phyloP scores from a whole-genome alignment of 2,797 vertebrate genomes.

The Megalops cyprinoides region DNA sequence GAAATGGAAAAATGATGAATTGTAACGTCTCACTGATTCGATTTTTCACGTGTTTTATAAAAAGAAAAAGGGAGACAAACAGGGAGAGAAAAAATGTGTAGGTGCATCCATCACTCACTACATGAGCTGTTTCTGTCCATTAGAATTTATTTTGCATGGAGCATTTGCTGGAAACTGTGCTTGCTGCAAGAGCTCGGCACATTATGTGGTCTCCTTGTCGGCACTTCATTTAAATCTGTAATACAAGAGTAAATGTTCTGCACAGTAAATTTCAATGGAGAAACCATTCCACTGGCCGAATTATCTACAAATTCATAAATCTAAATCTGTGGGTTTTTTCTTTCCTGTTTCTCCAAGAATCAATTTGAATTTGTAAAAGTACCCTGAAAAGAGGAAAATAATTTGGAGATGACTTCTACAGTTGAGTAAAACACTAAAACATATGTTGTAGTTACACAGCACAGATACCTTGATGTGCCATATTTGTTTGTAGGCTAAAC shows the following conservation, averaged over 20 bases:
- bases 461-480: slow-evolving; percentile 33
- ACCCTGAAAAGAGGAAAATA: slow-evolving; percentile 24
- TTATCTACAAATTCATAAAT: not conserved
- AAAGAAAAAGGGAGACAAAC: slow-evolving; percentile 47
- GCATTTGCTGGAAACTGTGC: slow-evolving; percentile 35
- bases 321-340: not conserved
- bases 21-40: slow-evolving; percentile 69
- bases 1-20: slow-evolving; percentile 81
- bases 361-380: not conserved
- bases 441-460: slow-evolving; percentile 39
- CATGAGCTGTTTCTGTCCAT: slow-evolving; percentile 54
- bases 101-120: slow-evolving; percentile 31
- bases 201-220: slow-evolving; percentile 33
- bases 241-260: slow-evolving; percentile 31
- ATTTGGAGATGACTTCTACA: slow-evolving; percentile 34
- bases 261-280: slow-evolving; percentile 29
- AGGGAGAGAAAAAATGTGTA: slow-evolving; percentile 38
- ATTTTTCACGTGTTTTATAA: slow-evolving; percentile 54
- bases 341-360: not conserved
- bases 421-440: slow-evolving; percentile 30
- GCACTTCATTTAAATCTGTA: slow-evolving; percentile 36
- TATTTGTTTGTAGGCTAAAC: slow-evolving; percentile 28
- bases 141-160: slow-evolving; percentile 58
- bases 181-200: slow-evolving; percentile 29
- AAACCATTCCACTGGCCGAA: slow-evolving; percentile 28